Conservation (phyloP, 2,888 invertebrate species). For the Entomobrya proxima region DNA sequence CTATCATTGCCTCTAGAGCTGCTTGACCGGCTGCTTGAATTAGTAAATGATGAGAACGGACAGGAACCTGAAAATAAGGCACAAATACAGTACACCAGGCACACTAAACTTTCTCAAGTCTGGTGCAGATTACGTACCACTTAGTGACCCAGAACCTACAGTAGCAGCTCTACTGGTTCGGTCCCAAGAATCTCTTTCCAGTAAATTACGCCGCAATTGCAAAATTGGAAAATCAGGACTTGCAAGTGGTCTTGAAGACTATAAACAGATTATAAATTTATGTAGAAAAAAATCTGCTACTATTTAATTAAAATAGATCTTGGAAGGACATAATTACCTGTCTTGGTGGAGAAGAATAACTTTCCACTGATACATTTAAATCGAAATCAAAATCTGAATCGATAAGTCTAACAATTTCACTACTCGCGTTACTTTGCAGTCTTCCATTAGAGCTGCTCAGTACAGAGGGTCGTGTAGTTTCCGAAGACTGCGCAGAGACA, state of each 20-base stretch:
- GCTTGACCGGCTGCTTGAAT: neutral
- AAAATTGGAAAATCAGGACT: slow-evolving; percentile 66
- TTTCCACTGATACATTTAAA: slow-evolving; percentile 46
- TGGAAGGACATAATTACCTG: slow-evolving; percentile 11
- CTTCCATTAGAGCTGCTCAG: neutral
- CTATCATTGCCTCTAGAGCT: neutral
- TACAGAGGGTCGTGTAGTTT: slow-evolving; percentile 15
- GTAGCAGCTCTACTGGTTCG: neutral
- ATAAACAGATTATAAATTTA: neutral
- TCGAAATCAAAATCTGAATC: slow-evolving; percentile 43
- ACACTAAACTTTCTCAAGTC: neutral
- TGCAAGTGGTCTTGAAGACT: slow-evolving; percentile 33
- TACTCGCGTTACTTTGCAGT: neutral
- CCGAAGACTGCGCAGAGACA: neutral
- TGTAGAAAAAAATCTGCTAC: too few species aligned
- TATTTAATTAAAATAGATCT: neutral
- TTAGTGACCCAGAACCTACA: neutral
- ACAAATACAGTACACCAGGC: neutral
- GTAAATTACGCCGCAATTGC: neutral
- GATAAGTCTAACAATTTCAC: neutral
- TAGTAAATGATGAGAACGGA: neutral
- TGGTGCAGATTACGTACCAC: neutral
- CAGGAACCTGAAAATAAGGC: neutral
- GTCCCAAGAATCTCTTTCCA: neutral
- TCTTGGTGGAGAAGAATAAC: slow-evolving; percentile 52